Evolutionary conservation across 2,113 vertebrate genomes (phyloP).

Genomic region (Alligator mississippiensis): DNA sequence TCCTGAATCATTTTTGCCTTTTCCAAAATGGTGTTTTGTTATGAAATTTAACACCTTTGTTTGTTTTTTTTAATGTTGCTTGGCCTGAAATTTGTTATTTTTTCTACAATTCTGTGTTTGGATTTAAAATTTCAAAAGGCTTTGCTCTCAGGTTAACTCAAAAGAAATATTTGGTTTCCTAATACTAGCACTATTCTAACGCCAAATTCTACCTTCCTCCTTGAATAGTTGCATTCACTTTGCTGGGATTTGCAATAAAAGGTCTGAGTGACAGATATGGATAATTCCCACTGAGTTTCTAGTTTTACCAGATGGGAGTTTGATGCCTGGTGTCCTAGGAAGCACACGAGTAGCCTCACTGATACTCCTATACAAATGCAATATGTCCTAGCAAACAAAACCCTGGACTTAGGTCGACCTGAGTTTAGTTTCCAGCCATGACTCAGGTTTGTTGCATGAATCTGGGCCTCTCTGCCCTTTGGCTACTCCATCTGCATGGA

Average conservation of each 20-base stretch:
- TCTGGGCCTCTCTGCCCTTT: background rate
- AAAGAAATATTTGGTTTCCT: too few relatives aligned
- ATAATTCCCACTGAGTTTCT: background rate
- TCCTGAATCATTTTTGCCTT: too few relatives aligned
- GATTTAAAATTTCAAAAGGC: too few relatives aligned
- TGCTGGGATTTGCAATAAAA: background rate
- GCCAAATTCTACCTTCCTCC: background rate
- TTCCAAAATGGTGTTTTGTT: too few relatives aligned
- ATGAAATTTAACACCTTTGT: too few relatives aligned
- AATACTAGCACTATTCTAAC: too few relatives aligned
- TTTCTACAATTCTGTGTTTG: too few relatives aligned
- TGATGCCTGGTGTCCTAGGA: too few relatives aligned
- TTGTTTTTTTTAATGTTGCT: too few relatives aligned
- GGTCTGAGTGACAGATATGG: too few relatives aligned
- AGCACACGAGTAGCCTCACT: background rate
- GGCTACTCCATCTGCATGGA: background rate
- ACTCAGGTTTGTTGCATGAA: background rate
- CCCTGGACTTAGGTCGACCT: background rate
- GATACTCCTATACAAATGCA: background rate
- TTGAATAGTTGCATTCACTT: background rate
- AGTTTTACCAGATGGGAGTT: background rate
- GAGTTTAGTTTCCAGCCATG: background rate
- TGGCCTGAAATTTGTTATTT: too few relatives aligned
- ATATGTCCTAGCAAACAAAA: background rate
- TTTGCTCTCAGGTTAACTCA: too few relatives aligned